A percentile compares a stretch with the other conserved stretches of the same genome.
These are phyloP conservation scores for Sarcophaga carnaria DNA, from an alignment of 2,888 invertebrate genomes.

Conservation along the genomic window DNA sequence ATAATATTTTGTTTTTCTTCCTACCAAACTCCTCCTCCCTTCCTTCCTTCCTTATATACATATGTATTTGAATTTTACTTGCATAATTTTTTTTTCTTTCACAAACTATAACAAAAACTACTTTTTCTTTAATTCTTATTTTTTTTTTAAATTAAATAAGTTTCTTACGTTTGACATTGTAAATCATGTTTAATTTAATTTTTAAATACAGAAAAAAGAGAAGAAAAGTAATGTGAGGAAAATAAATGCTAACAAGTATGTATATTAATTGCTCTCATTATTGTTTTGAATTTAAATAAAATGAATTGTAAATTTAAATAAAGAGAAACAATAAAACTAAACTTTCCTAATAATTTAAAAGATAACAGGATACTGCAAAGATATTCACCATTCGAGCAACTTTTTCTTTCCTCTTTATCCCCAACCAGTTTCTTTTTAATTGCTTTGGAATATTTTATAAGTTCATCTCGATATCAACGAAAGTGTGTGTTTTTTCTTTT, in stretches of 20 bases:
- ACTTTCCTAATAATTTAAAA: background rate
- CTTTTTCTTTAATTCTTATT: background rate
- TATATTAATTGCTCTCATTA: slow-evolving; percentile 53
- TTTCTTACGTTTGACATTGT: background rate
- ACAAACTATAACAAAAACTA: background rate
- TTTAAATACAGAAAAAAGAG: slow-evolving; percentile 20
- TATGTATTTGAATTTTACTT: background rate
- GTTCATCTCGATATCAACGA: slow-evolving; percentile 66
- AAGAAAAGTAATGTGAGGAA: background rate
- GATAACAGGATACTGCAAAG: background rate
- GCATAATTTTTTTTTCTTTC: background rate
- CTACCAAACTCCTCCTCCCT: no score
- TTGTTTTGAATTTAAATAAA: slow-evolving; percentile 67
- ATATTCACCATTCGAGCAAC: no score
- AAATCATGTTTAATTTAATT: slow-evolving; percentile 14
- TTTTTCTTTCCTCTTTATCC: background rate
- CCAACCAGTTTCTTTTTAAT: background rate
- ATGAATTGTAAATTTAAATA: slow-evolving; percentile 45
- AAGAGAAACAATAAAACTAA: background rate
- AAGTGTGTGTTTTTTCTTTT: slow-evolving; percentile 44
- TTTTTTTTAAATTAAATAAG: background rate
- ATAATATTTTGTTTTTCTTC: no score
- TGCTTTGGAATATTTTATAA: slow-evolving; percentile 28
- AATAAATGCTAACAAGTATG: slow-evolving; percentile 11
- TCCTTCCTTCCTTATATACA: no score